Evolutionary conservation across 2,113 vertebrate species (phyloP).

Genomic region (Nyctereutes procyonoides): DNA sequence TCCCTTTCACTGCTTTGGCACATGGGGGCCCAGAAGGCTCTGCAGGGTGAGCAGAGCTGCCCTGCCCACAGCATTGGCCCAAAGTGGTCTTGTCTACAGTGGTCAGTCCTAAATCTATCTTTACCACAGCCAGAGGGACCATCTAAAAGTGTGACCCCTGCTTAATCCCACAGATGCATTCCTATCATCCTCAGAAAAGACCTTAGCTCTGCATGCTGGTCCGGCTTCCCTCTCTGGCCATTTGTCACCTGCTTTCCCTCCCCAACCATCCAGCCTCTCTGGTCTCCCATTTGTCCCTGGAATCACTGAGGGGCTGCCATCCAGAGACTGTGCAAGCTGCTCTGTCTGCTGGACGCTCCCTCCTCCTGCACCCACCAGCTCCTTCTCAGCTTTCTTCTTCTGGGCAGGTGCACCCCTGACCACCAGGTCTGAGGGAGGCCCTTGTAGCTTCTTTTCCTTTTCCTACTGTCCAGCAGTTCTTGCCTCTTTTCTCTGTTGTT

Average conservation of each 20-base stretch:
- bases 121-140: background rate
- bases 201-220: background rate
- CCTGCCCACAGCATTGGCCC: fast-evolving
- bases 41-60: background rate
- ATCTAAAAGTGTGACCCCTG: background rate
- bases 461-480: background rate
- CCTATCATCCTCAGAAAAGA: background rate
- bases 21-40: no score
- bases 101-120: background rate
- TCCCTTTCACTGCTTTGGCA: background rate
- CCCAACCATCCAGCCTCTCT: background rate
- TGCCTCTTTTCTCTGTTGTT: background rate
- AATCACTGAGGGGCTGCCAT: fast-evolving
- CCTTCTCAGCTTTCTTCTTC: background rate
- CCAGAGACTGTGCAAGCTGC: background rate
- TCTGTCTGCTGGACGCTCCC: background rate
- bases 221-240: background rate
- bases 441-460: background rate
- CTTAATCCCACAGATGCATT: background rate
- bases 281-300: background rate
- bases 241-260: background rate
- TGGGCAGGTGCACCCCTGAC: background rate
- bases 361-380: background rate
- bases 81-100: no score
- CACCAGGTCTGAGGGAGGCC: background rate